phyloP scores from a whole-genome alignment of 2,888 invertebrate species.

The Spilarctia lutea region DNA sequence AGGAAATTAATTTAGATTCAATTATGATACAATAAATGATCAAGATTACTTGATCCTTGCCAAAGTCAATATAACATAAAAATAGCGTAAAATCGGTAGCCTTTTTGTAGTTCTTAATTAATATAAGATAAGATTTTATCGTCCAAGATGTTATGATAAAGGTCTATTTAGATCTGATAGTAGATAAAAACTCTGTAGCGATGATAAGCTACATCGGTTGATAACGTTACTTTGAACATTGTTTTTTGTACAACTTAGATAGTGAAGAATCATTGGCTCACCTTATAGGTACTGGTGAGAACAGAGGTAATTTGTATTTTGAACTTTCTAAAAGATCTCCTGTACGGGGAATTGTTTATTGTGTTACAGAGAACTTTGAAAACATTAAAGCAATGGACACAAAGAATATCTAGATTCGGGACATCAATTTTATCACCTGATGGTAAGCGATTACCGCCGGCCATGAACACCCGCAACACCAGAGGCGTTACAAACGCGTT shows the following conservation, averaged over 20 bases:
- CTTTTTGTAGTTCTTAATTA: slow-evolving; percentile 64
- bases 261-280: not conserved
- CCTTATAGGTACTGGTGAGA: not conserved
- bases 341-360: not conserved
- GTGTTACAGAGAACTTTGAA: not conserved
- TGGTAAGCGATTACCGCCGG: too few relatives aligned
- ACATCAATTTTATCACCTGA: too few relatives aligned
- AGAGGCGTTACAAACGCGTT: too few relatives aligned
- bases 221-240: slow-evolving; percentile 17
- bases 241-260: not conserved
- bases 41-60: slow-evolving; percentile 34
- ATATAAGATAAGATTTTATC: slow-evolving; percentile 60
- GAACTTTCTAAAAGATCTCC: not conserved
- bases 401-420: too few relatives aligned
- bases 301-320: not conserved
- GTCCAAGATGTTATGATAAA: slow-evolving; percentile 52
- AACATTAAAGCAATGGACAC: too few relatives aligned
- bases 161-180: slow-evolving; percentile 59
- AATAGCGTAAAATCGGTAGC: slow-evolving; percentile 59
- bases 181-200: slow-evolving; percentile 45
- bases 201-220: slow-evolving; percentile 42
- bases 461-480: too few relatives aligned
- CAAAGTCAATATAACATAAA: slow-evolving; percentile 52
- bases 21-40: slow-evolving; percentile 48
- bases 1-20: slow-evolving; percentile 49